Evolutionary conservation across 2,113 vertebrate genomes (phyloP).

Genomic region (Aleadryas rufinucha): DNA sequence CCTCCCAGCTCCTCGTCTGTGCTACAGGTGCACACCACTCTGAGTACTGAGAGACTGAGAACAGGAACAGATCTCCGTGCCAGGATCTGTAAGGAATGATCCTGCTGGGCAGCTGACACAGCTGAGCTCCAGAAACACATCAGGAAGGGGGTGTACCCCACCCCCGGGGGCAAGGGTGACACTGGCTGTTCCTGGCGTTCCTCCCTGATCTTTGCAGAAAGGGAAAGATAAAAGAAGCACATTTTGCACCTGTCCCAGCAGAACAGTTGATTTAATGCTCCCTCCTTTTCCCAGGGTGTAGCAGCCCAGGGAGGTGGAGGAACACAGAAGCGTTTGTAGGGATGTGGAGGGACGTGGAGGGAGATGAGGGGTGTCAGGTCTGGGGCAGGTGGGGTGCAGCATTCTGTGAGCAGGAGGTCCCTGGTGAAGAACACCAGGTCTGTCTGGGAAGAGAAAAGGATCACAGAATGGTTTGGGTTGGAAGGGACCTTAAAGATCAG

Average conservation of each 20-base stretch:
- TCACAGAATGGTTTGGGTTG: neutral
- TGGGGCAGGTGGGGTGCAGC: neutral
- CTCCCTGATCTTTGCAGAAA: neutral
- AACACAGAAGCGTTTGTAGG: neutral
- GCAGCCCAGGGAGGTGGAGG: neutral
- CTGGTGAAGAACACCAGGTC: neutral
- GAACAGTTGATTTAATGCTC: neutral
- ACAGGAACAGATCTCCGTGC: neutral
- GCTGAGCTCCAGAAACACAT: neutral
- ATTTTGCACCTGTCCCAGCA: neutral
- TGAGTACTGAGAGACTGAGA: neutral
- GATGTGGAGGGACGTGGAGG: neutral
- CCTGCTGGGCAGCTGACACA: neutral
- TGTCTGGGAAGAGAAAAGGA: neutral
- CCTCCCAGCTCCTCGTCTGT: neutral
- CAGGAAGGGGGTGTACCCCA: neutral
- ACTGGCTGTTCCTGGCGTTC: neutral
- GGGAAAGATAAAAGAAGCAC: neutral
- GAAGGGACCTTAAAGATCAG: neutral
- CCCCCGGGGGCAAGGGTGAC: neutral
- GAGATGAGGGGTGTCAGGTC: neutral
- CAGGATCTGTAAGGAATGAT: neutral
- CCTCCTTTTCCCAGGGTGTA: neutral
- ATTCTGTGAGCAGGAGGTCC: neutral
- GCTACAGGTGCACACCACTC: neutral